Evolutionary conservation across 2,888 invertebrate species (phyloP), one percentile per base, ranked within the genome.

Genomic region (Luperina testacea): DNA sequence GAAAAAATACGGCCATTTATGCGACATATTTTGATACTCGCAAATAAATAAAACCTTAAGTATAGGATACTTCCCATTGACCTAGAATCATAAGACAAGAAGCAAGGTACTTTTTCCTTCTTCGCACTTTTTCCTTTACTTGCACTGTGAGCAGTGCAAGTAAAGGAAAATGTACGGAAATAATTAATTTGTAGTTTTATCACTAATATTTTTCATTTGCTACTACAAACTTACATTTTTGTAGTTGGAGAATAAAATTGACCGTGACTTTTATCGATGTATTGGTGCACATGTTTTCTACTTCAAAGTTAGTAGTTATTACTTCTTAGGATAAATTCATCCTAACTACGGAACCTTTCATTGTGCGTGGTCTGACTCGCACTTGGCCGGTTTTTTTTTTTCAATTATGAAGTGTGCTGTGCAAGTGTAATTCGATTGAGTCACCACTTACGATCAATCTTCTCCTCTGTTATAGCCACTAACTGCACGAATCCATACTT

Each of bases 381-480:
- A 24, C 53, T 20, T 8, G 53, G 20, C 53, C 53, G 20, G 8
- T 53, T 24, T 53, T 53, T 53, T 53, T 78, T 77, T 72, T 75
- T 45, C 3, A 24, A 71, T 82, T 78, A 67, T 5, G 32, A 32
- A 61, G 76, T 72, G 63, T 70, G 45, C 32, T 24, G 42, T 51
- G 24, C 69, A 75, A 85, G 72, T 78, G 72, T 45, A 53, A 53
- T 57, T 6, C 24, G 32, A 76, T 75, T 72, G 15, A 59, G 13
- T n/a, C 5, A 13, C n/a, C 13, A n/a, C 13, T 13, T 59, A 59
- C n/a, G n/a, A n/a, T n/a, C n/a, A 59, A 59, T n/a, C 13, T 59
- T n/a, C n/a, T 53, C 8, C 20, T 59, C n/a, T n/a, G 11, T n/a
- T 57, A 11, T n/a, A n/a, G 11, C 4, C 57, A 24, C 1, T 9